A percentile compares a stretch with the other conserved stretches of the same genome.
phyloP scores from a whole-genome alignment of 1,140 invertebrate genomes.

The Stegodyphus mimosarum region DNA sequence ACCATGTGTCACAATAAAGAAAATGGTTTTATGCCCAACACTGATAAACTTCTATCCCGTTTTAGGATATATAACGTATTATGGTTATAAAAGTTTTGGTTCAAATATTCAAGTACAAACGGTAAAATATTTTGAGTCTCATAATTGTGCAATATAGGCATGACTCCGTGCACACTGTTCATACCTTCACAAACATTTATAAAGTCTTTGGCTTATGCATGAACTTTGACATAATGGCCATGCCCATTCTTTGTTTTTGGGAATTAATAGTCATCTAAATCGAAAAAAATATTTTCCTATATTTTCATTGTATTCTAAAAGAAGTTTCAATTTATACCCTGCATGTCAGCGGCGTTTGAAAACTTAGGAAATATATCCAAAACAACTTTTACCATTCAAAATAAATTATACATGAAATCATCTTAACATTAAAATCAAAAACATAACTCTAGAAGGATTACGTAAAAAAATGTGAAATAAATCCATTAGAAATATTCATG shows the following conservation, averaged over 20 bases:
- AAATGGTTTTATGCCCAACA: not conserved
- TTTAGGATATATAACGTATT: too few relatives aligned
- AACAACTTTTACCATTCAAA: too few relatives aligned
- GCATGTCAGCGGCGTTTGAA: not conserved
- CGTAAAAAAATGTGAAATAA: too few relatives aligned
- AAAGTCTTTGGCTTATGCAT: conserved; percentile 26
- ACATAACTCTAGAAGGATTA: too few relatives aligned
- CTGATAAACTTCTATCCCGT: conserved; percentile 1
- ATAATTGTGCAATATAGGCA: conserved; percentile 36
- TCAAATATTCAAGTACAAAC: conserved; percentile 39
- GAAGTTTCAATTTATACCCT: not conserved
- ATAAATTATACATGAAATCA: too few relatives aligned
- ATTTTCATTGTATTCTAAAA: not conserved
- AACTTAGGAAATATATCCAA: too few relatives aligned
- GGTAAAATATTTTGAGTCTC: conserved; percentile 7
- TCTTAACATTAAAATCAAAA: too few relatives aligned
- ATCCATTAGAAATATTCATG: not conserved
- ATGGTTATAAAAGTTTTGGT: not conserved
- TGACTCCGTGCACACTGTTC: conserved; percentile 5
- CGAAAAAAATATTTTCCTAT: too few relatives aligned
- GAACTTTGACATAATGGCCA: conserved; percentile 2
- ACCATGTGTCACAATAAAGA: too few relatives aligned
- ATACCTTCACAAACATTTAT: conserved; percentile 2
- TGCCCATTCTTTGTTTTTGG: too few relatives aligned
- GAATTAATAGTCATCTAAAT: too few relatives aligned